Percentiles rank a stretch among this genome's conserved stretches.
phyloP scores from a whole-genome alignment of 2,113 vertebrate genomes.

The Hyperopisus bebe region DNA sequence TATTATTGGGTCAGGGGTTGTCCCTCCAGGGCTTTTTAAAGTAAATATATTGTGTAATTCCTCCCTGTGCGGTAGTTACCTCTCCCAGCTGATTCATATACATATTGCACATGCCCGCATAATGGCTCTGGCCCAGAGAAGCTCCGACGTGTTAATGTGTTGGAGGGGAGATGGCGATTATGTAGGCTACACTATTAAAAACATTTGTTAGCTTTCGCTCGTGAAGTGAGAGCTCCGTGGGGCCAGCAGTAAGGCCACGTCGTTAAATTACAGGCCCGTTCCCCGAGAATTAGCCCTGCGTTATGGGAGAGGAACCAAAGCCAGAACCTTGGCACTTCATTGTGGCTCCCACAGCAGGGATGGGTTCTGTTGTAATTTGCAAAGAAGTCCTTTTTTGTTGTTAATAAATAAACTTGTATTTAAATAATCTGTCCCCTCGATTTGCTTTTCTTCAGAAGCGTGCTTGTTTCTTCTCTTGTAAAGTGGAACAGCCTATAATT shows the following conservation, averaged over 20 bases:
- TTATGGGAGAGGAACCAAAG: conserved; percentile 34
- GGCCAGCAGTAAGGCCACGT: conserved; percentile 27
- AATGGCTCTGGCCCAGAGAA: conserved; percentile 40
- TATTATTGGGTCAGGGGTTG: conserved; percentile 67
- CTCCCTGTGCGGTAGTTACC: conserved; percentile 65
- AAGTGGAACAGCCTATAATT: neutral
- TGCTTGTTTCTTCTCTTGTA: neutral
- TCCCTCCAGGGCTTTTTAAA: conserved; percentile 67
- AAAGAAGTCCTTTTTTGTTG: neutral
- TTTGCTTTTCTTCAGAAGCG: neutral
- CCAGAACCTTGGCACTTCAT: conserved; percentile 1
- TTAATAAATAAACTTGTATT: neutral
- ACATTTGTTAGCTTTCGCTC: conserved; percentile 71
- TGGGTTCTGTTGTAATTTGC: neutral
- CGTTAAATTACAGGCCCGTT: conserved; percentile 37
- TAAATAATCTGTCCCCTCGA: neutral
- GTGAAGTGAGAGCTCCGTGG: conserved; percentile 58
- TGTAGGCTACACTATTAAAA: conserved; percentile 65
- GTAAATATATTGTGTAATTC: conserved; percentile 71
- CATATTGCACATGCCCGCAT: conserved; percentile 61
- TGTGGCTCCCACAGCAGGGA: no score
- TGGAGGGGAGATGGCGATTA: conserved; percentile 47
- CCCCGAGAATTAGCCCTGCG: conserved; percentile 30
- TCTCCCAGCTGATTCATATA: conserved; percentile 63
- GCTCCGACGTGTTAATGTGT: conserved; percentile 42